phyloP scores from a whole-genome alignment of 2,888 invertebrate genomes.

The Cephus pulcher region DNA sequence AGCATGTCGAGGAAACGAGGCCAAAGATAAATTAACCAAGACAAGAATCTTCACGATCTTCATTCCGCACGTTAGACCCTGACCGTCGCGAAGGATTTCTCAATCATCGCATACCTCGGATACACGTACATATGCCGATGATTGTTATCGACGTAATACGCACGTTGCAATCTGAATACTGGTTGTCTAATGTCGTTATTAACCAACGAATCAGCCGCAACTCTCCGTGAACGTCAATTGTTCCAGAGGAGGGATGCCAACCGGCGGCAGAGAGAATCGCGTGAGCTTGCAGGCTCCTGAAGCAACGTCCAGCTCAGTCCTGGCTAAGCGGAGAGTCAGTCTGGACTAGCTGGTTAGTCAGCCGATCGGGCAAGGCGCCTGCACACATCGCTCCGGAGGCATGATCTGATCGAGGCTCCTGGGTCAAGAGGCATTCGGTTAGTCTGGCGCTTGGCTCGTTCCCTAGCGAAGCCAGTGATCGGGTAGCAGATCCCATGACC shows the following conservation, averaged over 20 bases:
- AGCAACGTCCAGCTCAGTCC: not conserved
- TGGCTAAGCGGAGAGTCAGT: not conserved
- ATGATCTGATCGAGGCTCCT: not conserved
- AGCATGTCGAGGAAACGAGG: not conserved
- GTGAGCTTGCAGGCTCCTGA: too few relatives aligned
- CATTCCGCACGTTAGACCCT: not conserved
- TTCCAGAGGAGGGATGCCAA: not conserved
- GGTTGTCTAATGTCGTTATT: not conserved
- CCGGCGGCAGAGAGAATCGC: not conserved
- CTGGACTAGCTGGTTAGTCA: not conserved
- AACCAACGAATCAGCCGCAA: not conserved
- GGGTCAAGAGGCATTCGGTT: not conserved
- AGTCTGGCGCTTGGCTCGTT: not conserved
- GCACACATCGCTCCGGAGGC: not conserved
- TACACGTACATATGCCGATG: not conserved
- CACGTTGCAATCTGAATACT: not conserved
- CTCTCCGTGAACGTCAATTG: not conserved
- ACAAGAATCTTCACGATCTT: not conserved
- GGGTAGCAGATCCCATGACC: not conserved
- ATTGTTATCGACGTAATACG: not conserved
- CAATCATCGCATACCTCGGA: not conserved
- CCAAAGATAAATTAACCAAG: not conserved
- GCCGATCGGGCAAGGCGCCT: not conserved
- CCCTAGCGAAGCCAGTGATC: not conserved
- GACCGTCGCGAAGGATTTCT: not conserved